Base-by-base conservation (phyloP, 2,888 invertebrate genomes). In the Cordilura impudica region DNA sequence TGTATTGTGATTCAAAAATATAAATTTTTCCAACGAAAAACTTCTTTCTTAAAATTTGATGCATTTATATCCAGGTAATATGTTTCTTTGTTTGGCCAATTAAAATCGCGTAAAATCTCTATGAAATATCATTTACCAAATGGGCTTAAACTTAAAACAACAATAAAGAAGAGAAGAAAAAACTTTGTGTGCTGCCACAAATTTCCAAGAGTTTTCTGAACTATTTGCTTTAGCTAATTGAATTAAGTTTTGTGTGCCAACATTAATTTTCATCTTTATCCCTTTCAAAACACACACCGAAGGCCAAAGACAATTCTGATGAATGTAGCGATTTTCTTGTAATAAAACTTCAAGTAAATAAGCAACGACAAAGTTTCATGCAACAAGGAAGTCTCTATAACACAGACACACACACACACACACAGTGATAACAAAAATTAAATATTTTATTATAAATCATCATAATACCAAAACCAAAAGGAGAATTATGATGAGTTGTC, bases 211-310 rank as follows among this genome's bases (percentile, higher is more conserved):
- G 54, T 71, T 75, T 74, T 51, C 54, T 74, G 73, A 77, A 77
- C 60, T 72, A 65, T 80, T 76, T 80, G 69, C 54, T 60, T 58
- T 72, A 31, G 74, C 65, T 81, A 81, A 81, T 81, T 81, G 81
- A 70, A 81, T 81, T 67, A 74, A 78, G 61, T 61, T 66, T 66
- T 18, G 18, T 45, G 35, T 53, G 16, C 26, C 21, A 49, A n/a
- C 29, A 19, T 51, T 21, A 18, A 39, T 29, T 7, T 14, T 19
- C 6, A 23, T 8, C 5, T 54, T n/a, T 63, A 8, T 14, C 16
- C 16, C 18, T 18, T 4, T 16, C 6, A 31, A 10, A 5, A n/a
- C 31, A 19, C 14, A 14, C 14, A 8, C 53, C 4, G 3, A 29
- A 16, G 16, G 12, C 10, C 54, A 61, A 49, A 26, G 8, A 19